Evolutionary conservation across 2,888 invertebrate genomes (phyloP).

Genomic region (Neocrepidodera transversa): DNA sequence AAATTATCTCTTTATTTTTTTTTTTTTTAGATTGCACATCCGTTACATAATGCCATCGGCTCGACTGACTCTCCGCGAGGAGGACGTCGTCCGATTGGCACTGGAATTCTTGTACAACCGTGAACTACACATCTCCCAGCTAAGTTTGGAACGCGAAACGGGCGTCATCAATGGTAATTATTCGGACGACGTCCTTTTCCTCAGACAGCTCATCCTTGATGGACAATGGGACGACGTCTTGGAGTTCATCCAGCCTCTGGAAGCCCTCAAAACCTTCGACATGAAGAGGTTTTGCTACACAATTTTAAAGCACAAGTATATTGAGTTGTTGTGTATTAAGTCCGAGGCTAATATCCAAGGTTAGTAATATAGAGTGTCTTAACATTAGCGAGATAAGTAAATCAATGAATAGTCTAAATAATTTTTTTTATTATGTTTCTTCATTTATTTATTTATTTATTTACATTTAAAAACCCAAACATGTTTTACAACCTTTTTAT

Average conservation of each 20-base stretch:
- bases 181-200: slow-evolving; percentile 92
- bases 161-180: slow-evolving; percentile 93
- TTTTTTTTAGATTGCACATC: slow-evolving; percentile 58
- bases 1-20: no score
- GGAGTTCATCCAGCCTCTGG: slow-evolving; percentile 94
- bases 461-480: no score
- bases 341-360: slow-evolving; percentile 84
- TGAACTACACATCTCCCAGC: slow-evolving; percentile 89
- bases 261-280: slow-evolving; percentile 82
- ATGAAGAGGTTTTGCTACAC: slow-evolving; percentile 84
- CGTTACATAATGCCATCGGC: slow-evolving; percentile 78
- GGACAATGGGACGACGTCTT: slow-evolving; percentile 98
- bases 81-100: slow-evolving; percentile 85
- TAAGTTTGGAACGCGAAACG: slow-evolving; percentile 92
- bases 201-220: slow-evolving; percentile 92
- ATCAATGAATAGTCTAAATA: no score
- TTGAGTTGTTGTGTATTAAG: slow-evolving; percentile 92
- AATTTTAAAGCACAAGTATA: slow-evolving; percentile 91
- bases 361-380: neutral
- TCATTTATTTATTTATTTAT: no score
- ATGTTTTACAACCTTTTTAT: no score
- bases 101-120: slow-evolving; percentile 88
- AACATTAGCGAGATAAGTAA: neutral
- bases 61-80: slow-evolving; percentile 84
- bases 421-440: no score